These are phyloP conservation scores for Micoletzkya japonica DNA, from an alignment of 2,888 invertebrate species.

Conservation along the genomic window DNA sequence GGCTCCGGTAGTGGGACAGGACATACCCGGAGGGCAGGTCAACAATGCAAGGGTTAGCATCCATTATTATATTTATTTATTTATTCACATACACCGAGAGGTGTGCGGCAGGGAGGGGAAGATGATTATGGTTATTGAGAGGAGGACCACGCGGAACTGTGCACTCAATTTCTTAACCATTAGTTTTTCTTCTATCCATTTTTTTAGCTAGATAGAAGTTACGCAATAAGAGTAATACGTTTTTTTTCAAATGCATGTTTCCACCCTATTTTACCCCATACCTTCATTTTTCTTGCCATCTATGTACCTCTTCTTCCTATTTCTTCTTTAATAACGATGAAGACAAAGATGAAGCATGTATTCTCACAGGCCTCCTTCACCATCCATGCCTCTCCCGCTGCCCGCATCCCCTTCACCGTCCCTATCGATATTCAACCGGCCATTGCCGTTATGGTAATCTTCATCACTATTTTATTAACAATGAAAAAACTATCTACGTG, in stretches of 20 bases:
- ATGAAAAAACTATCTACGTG: background rate
- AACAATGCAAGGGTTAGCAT: background rate
- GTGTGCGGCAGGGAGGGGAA: background rate
- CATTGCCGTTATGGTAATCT: background rate
- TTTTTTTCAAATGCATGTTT: too few relatives aligned
- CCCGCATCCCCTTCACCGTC: background rate
- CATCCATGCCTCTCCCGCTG: constrained; percentile 10
- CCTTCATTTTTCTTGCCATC: too few relatives aligned
- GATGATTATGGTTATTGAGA: background rate
- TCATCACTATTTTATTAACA: background rate
- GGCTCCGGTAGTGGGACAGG: background rate
- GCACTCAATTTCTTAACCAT: too few relatives aligned
- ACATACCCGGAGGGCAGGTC: background rate
- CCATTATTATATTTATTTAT: too few relatives aligned
- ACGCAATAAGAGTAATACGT: too few relatives aligned
- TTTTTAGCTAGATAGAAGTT: background rate
- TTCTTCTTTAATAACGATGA: too few relatives aligned
- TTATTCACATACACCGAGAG: background rate
- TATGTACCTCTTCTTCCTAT: too few relatives aligned
- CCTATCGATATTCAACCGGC: background rate
- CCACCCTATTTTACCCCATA: too few relatives aligned
- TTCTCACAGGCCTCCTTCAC: background rate
- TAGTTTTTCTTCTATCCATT: too few relatives aligned
- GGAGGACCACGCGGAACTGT: too few relatives aligned
- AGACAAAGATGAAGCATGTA: too few relatives aligned